These are phyloP conservation scores for Drosophila paulistorum DNA, from an alignment of 1,140 invertebrate genomes.

Conservation along the genomic window DNA sequence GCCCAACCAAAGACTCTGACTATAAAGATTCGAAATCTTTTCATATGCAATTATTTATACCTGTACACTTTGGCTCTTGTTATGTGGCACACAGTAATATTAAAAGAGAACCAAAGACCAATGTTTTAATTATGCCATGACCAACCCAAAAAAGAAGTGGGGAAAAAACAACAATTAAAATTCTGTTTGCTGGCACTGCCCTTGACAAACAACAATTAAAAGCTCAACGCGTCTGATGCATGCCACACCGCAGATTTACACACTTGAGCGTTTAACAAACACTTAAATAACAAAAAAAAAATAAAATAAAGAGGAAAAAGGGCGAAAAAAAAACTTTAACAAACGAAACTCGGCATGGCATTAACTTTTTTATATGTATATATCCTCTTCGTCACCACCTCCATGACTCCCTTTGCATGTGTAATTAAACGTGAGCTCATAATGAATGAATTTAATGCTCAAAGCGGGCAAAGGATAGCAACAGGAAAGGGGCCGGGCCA, in stretches of 20 bases:
- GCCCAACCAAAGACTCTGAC: background rate
- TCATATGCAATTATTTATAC: background rate
- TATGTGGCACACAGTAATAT: constrained; percentile 7
- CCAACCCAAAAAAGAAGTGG: background rate
- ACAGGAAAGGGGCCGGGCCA: constrained; percentile 26
- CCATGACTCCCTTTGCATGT: constrained; percentile 40
- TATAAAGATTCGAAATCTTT: background rate
- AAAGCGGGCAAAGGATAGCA: constrained; percentile 38
- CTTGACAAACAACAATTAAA: constrained; percentile 71
- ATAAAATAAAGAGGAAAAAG: background rate
- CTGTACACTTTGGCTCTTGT: constrained; percentile 19
- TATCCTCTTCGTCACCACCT: background rate
- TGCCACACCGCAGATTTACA: constrained; percentile 56
- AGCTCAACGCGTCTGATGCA: constrained; percentile 37
- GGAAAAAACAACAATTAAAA: constrained; percentile 16
- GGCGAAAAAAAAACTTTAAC: constrained; percentile 47
- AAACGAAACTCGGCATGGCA: constrained; percentile 38
- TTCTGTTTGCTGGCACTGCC: constrained; percentile 28
- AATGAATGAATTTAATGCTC: constrained; percentile 66
- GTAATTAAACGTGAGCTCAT: constrained; percentile 67
- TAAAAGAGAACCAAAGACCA: constrained; percentile 8
- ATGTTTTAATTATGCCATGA: constrained; percentile 62
- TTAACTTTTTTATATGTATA: constrained; percentile 47
- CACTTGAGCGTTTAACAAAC: constrained; percentile 61
- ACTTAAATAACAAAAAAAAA: constrained; percentile 28